Conservation (phyloP, 2,888 invertebrate species). For the Aporophyla nigra region DNA sequence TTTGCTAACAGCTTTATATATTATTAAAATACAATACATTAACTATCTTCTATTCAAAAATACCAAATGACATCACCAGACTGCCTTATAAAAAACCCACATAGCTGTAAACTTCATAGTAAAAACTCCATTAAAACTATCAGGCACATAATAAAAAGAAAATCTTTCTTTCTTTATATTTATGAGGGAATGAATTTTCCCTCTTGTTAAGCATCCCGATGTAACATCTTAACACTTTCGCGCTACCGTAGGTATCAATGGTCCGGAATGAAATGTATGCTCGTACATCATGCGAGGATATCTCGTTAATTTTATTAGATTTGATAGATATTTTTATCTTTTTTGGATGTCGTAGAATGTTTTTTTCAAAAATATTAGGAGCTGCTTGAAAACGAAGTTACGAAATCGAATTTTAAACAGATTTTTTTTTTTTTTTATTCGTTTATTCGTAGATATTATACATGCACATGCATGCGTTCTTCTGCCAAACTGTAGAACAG, state of each 20-base stretch:
- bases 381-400: background rate
- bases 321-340: constrained; percentile 9
- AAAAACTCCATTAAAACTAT: constrained; percentile 48
- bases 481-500: too few species aligned
- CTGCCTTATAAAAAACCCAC: background rate
- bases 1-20: background rate
- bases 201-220: constrained; percentile 70
- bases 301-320: constrained; percentile 45
- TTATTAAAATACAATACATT: background rate
- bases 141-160: constrained; percentile 36
- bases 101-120: background rate
- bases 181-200: constrained; percentile 74
- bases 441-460: too few species aligned
- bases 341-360: background rate
- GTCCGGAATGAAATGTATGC: constrained; percentile 70
- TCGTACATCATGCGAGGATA: constrained; percentile 40
- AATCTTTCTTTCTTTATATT: constrained; percentile 68
- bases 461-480: too few species aligned
- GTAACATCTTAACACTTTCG: constrained; percentile 77
- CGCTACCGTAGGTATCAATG: constrained; percentile 74
- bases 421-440: background rate
- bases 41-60: background rate
- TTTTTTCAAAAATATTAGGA: background rate
- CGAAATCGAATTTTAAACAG: background rate
- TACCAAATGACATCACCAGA: background rate